A percentile compares a stretch with the other conserved stretches of the same genome.
phyloP scores from a whole-genome alignment of 2,797 vertebrate genomes.

The Gorsachius magnificus region DNA sequence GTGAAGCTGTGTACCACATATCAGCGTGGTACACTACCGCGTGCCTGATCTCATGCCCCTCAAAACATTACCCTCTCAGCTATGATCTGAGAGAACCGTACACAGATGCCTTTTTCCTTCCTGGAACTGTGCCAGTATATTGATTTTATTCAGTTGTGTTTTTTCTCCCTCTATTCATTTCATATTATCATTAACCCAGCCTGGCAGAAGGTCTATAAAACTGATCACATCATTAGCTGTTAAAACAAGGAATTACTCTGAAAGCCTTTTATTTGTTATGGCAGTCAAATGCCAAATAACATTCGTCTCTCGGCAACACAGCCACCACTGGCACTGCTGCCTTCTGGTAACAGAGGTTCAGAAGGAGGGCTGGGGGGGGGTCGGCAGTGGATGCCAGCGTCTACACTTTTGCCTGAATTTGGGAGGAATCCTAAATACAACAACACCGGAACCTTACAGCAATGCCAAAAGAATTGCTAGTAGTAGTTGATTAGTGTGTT shows the following conservation, averaged over 20 bases:
- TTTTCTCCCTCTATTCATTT: not conserved
- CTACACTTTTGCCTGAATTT: not conserved
- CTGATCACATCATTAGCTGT: slow-evolving; percentile 39
- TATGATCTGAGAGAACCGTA: not conserved
- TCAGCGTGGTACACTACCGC: accelerated
- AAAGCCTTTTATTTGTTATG: not conserved
- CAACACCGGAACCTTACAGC: not conserved
- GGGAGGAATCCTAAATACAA: not conserved
- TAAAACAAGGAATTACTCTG: slow-evolving; percentile 32
- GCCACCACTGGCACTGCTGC: not conserved
- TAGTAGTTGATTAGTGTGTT: not conserved
- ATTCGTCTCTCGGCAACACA: not conserved
- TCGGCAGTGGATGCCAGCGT: accelerated
- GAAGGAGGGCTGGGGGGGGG: not conserved
- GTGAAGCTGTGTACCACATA: not conserved
- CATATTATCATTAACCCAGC: slow-evolving; percentile 33
- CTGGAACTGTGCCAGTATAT: slow-evolving; percentile 1
- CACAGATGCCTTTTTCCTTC: not conserved
- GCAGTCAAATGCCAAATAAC: not conserved
- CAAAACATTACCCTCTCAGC: not conserved
- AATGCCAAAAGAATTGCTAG: not conserved
- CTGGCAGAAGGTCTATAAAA: slow-evolving; percentile 52
- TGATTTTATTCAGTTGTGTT: not conserved
- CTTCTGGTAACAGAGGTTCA: no score
- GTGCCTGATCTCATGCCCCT: not conserved